These are phyloP conservation scores for Hippolais icterina DNA, from an alignment of 2,113 vertebrate species.

Conservation along the genomic window DNA sequence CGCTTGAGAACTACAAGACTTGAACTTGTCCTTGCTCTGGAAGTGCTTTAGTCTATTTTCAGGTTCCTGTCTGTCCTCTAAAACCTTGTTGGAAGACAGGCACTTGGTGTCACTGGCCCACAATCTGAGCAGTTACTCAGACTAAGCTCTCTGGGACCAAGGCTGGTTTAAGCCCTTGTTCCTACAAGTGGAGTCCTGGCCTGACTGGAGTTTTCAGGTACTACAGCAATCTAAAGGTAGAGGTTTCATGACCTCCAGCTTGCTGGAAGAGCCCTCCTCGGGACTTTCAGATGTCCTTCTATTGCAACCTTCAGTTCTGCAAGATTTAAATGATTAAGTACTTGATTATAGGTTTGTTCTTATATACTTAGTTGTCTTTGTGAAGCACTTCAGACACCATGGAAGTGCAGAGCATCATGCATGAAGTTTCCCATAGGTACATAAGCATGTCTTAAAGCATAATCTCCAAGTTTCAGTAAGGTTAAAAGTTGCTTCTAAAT, in stretches of 20 bases:
- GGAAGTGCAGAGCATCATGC: slow-evolving; percentile 49
- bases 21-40: not conserved
- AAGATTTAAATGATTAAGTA: slow-evolving; percentile 43
- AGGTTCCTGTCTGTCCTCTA: not conserved
- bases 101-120: not conserved
- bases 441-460: slow-evolving; percentile 45
- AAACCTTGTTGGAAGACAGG: not conserved
- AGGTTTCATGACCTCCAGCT: not conserved
- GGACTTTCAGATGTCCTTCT: not conserved
- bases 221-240: not conserved
- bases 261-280: not conserved
- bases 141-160: not conserved
- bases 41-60: not conserved
- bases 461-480: slow-evolving; percentile 61
- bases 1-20: not conserved
- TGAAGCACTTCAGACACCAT: slow-evolving; percentile 5
- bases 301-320: slow-evolving; percentile 61
- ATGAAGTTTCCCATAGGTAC: slow-evolving; percentile 54
- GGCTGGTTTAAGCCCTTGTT: not conserved
- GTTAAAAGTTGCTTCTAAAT: slow-evolving; percentile 48
- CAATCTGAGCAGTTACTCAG: not conserved
- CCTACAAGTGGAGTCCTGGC: not conserved
- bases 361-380: slow-evolving; percentile 41
- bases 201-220: slow-evolving; percentile 23
- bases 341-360: slow-evolving; percentile 40